A percentile compares a stretch with the other conserved stretches of the same genome.
Conservation (phyloP, 2,888 invertebrate genomes). For the Tetragnatha montana region DNA sequence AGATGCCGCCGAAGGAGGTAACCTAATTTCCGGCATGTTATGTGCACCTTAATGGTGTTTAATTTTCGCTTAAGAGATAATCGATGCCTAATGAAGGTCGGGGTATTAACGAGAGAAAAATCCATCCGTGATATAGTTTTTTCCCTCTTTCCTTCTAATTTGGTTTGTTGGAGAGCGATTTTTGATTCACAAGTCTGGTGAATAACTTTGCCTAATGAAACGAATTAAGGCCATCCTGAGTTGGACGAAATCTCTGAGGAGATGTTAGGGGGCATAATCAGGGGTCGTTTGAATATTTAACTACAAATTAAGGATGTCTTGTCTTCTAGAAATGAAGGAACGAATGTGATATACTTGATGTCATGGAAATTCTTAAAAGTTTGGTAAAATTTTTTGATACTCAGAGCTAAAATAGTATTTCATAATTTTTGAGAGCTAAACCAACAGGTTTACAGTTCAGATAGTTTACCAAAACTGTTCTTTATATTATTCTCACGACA, state of each 20-base stretch:
- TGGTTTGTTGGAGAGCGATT: slow-evolving; percentile 24
- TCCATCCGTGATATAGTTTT: slow-evolving; percentile 18
- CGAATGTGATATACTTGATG: too few relatives aligned
- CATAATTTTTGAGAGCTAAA: too few relatives aligned
- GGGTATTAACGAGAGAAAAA: background rate
- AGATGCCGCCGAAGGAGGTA: background rate
- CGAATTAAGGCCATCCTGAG: slow-evolving; percentile 8
- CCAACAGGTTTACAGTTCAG: too few relatives aligned
- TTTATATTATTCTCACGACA: too few relatives aligned
- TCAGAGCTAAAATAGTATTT: too few relatives aligned
- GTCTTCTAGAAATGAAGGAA: too few relatives aligned
- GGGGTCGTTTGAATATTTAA: background rate
- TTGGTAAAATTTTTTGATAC: too few relatives aligned
- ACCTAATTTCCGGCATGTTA: background rate
- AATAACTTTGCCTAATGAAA: slow-evolving; percentile 19
- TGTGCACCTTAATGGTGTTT: slow-evolving; percentile 29
- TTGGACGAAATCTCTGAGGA: background rate
- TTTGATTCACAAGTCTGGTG: slow-evolving; percentile 12
- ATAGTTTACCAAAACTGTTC: too few relatives aligned
- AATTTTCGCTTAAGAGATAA: slow-evolving; percentile 22
- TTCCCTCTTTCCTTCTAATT: background rate
- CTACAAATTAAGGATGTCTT: background rate
- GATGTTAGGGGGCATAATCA: background rate
- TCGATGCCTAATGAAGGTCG: slow-evolving; percentile 7
- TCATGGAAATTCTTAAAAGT: too few relatives aligned